Conservation (phyloP, 2,888 invertebrate species). For the Euplagia quadripunctaria region DNA sequence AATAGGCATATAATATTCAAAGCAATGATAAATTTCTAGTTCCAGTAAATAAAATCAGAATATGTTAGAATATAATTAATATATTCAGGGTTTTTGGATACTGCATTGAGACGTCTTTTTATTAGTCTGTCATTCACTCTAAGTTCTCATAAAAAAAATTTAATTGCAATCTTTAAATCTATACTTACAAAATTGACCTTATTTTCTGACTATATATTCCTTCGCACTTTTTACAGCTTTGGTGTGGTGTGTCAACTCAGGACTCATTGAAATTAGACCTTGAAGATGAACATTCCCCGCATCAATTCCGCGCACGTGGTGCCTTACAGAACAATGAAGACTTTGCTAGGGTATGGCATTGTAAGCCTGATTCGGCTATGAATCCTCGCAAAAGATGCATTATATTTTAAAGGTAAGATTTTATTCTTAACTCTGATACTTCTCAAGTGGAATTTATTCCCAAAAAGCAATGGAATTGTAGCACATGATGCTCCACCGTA, state of each 20-base stretch:
- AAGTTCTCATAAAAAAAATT: too few species aligned
- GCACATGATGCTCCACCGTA: background rate
- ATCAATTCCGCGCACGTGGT: constrained; percentile 89
- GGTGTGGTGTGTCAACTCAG: constrained; percentile 93
- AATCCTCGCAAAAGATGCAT: constrained; percentile 85
- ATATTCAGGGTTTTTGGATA: background rate
- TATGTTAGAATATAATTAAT: background rate
- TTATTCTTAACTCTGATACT: background rate
- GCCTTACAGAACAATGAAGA: constrained; percentile 91
- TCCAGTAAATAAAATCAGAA: too few species aligned
- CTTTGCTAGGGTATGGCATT: constrained; percentile 89
- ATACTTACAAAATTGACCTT: background rate
- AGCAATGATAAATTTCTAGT: too few species aligned
- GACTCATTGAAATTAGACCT: constrained; percentile 89
- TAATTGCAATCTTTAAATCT: too few species aligned
- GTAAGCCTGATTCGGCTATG: constrained; percentile 84
- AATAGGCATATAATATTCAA: background rate
- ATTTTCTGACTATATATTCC: background rate
- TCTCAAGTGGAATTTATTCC: background rate
- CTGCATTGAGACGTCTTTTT: background rate
- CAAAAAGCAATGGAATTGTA: background rate
- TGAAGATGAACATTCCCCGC: constrained; percentile 92
- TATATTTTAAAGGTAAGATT: constrained; percentile 65
- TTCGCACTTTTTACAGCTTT: constrained; percentile 81
- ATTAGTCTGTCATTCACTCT: background rate